Percentiles rank a stretch among this genome's conserved stretches.
Evolutionary conservation across 2,113 vertebrate genomes (phyloP).

Genomic region (Pelobates fuscus): DNA sequence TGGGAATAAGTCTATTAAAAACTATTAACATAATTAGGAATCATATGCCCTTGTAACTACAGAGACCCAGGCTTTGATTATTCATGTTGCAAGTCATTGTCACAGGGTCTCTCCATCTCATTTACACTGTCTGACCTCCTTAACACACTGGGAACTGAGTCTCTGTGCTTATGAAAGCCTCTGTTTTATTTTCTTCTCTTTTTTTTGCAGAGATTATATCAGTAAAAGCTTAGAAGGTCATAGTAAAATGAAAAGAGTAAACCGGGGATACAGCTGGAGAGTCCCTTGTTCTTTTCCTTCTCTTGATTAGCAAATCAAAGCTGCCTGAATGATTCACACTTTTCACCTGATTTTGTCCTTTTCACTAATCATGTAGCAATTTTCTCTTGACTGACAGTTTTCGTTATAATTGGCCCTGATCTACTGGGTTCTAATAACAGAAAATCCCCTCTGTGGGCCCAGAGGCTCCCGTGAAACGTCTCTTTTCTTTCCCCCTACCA

Average conservation of each 20-base stretch:
- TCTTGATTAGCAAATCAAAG: slow-evolving; percentile 99
- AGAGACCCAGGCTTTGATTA: slow-evolving; percentile 84
- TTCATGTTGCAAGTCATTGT: slow-evolving; percentile 78
- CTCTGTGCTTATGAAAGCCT: slow-evolving; percentile 76
- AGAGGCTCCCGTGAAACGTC: slow-evolving; percentile 90
- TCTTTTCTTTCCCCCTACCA: slow-evolving; percentile 80
- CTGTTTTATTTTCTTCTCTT: slow-evolving; percentile 61
- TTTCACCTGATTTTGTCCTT: slow-evolving; percentile 99
- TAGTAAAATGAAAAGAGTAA: slow-evolving; percentile 92
- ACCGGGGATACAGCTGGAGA: slow-evolving; percentile 96
- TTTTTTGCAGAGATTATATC: slow-evolving; percentile 80
- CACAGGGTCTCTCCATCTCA: slow-evolving; percentile 78
- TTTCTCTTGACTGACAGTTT: slow-evolving; percentile 99
- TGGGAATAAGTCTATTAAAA: slow-evolving; percentile 89
- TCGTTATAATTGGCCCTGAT: slow-evolving; percentile 99
- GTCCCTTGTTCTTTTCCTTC: slow-evolving; percentile 86
- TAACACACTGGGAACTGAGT: slow-evolving; percentile 75
- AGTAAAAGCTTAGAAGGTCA: slow-evolving; percentile 96
- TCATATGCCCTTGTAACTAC: slow-evolving; percentile 80
- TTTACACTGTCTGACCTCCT: slow-evolving; percentile 84
- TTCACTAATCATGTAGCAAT: slow-evolving; percentile 98
- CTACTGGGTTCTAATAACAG: slow-evolving; percentile 99
- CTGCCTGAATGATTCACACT: slow-evolving; percentile 96
- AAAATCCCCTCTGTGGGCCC: slow-evolving; percentile 99
- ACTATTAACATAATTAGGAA: slow-evolving; percentile 95